phyloP scores from a whole-genome alignment of 2,888 invertebrate species.

The Lordiphosa fenestrarum region DNA sequence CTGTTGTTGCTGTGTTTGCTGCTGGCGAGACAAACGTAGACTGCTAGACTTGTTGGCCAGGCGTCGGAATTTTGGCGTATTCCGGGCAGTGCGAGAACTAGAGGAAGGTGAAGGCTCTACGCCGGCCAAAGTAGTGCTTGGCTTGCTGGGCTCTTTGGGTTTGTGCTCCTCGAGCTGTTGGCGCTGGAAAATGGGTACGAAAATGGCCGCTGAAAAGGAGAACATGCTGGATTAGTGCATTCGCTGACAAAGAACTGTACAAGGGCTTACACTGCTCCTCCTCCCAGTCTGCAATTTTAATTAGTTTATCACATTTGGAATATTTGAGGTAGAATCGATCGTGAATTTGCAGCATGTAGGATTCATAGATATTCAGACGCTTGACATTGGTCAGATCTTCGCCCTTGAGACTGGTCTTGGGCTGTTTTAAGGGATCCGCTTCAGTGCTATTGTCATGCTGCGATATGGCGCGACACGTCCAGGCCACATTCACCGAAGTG shows the following conservation, averaged over 20 bases:
- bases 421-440: constrained; percentile 83
- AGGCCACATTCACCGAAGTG: constrained; percentile 90
- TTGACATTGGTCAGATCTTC: constrained; percentile 91
- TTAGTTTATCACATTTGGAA: constrained; percentile 86
- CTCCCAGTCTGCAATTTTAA: constrained; percentile 90
- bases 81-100: constrained; percentile 33
- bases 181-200: constrained; percentile 33
- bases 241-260: not conserved
- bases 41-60: constrained; percentile 11
- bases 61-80: constrained; percentile 21
- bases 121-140: constrained; percentile 1
- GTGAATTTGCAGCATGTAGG: constrained; percentile 93
- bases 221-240: not conserved
- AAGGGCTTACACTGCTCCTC: constrained; percentile 82
- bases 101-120: constrained; percentile 38
- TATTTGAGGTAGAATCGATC: constrained; percentile 92
- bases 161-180: constrained; percentile 39
- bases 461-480: constrained; percentile 90
- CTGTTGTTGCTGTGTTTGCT: not conserved
- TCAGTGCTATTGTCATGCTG: constrained; percentile 80
- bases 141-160: constrained; percentile 11
- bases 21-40: not conserved
- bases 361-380: constrained; percentile 91
- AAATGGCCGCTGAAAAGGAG: constrained; percentile 37
- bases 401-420: constrained; percentile 85